Evolutionary conservation across 2,797 vertebrate species (phyloP).

Genomic region (Astyanax mexicanus): DNA sequence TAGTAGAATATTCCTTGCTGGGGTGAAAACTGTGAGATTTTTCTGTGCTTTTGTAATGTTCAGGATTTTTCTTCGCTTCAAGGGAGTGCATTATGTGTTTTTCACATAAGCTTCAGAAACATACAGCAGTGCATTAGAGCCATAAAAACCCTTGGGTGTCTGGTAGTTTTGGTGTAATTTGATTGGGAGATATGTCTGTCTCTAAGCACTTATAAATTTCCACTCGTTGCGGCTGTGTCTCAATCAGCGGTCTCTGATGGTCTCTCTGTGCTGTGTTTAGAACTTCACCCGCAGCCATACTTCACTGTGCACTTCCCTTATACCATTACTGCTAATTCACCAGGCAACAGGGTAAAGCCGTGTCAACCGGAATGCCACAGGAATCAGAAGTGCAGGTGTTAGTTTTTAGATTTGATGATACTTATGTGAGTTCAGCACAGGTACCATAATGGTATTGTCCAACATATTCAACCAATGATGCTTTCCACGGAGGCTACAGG

Average conservation of each 20-base stretch:
- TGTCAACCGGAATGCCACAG: too few relatives aligned
- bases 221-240: background rate
- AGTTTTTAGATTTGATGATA: too few relatives aligned
- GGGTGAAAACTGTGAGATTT: background rate
- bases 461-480: too few relatives aligned
- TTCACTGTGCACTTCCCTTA: background rate
- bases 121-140: background rate
- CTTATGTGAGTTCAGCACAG: too few relatives aligned
- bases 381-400: too few relatives aligned
- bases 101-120: background rate
- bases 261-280: background rate
- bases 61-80: background rate
- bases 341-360: background rate
- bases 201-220: conserved; percentile 13
- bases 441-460: too few relatives aligned
- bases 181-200: background rate
- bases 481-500: too few relatives aligned
- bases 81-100: background rate
- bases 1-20: background rate
- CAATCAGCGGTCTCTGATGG: background rate
- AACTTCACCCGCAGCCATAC: background rate
- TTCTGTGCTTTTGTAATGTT: background rate
- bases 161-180: background rate
- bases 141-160: background rate
- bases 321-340: background rate